Percentiles rank a stretch among this genome's conserved stretches.
phyloP scores from a whole-genome alignment of 2,888 invertebrate species.

The Mythimna impura region DNA sequence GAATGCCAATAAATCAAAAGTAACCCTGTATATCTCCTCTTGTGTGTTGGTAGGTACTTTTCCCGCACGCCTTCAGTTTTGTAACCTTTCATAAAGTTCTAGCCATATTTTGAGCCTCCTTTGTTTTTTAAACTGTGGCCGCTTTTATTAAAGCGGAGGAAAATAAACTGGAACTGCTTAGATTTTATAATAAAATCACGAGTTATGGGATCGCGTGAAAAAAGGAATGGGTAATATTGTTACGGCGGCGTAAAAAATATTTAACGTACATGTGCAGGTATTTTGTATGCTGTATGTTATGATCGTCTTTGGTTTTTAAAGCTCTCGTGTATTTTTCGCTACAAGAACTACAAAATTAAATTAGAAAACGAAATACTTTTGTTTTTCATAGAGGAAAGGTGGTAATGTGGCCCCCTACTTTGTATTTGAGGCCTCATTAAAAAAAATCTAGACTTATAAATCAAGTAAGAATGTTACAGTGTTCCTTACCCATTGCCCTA shows the following conservation, averaged over 20 bases:
- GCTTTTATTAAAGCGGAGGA: constrained; percentile 36
- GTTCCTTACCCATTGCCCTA: too few relatives aligned
- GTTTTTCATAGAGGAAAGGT: too few relatives aligned
- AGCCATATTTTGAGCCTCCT: constrained; percentile 5
- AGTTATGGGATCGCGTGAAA: constrained; percentile 34
- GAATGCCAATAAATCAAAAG: neutral
- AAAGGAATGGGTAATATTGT: constrained; percentile 30
- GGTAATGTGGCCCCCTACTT: too few relatives aligned
- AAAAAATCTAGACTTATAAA: too few relatives aligned
- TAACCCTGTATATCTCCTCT: neutral
- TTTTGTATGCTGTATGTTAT: neutral
- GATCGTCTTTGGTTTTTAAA: neutral
- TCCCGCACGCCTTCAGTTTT: neutral
- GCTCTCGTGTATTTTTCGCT: too few relatives aligned
- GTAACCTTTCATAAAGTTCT: constrained; percentile 6
- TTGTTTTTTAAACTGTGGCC: constrained; percentile 39
- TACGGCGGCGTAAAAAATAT: constrained; percentile 29
- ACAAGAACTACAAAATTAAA: too few relatives aligned
- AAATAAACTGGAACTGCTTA: constrained; percentile 34
- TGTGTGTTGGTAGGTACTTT: neutral
- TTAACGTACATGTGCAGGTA: constrained; percentile 4
- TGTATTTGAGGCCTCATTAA: too few relatives aligned
- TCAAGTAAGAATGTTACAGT: too few relatives aligned
- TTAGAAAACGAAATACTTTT: too few relatives aligned
- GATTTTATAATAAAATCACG: constrained; percentile 49